phyloP scores from a whole-genome alignment of 2,888 invertebrate genomes.

The Drosophila barbarae region DNA sequence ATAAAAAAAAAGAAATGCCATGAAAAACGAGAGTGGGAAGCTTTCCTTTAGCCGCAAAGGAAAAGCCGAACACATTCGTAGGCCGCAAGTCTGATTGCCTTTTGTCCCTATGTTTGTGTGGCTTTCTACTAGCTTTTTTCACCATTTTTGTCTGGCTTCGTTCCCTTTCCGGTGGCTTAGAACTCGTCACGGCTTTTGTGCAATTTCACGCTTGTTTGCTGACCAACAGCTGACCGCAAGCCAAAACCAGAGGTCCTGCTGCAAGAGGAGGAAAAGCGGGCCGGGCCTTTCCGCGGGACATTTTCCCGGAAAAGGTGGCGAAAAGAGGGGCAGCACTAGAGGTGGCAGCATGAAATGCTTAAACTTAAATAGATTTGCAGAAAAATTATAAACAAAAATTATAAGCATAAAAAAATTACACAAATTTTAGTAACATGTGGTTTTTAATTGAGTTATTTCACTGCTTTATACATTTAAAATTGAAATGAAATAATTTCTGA shows the following conservation, averaged over 20 bases:
- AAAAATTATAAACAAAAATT: not conserved
- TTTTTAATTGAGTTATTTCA: not conserved
- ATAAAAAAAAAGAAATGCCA: not conserved
- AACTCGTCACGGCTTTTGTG: conserved; percentile 59
- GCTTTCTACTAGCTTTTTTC: conserved; percentile 8
- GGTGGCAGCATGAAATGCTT: not conserved
- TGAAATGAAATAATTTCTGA: not conserved
- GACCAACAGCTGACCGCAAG: conserved; percentile 68
- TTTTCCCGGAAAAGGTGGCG: conserved; percentile 4
- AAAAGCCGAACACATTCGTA: conserved; percentile 42
- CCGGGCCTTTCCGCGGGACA: conserved; percentile 5
- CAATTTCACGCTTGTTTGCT: conserved; percentile 72
- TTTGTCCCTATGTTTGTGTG: conserved; percentile 43
- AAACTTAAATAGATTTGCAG: fast-evolving
- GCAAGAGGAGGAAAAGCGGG: conserved; percentile 7
- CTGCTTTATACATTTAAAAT: too few relatives aligned
- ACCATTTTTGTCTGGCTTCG: not conserved
- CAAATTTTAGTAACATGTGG: not conserved
- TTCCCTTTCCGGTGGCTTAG: conserved; percentile 21
- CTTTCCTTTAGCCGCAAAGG: conserved; percentile 15
- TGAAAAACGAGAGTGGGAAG: conserved; percentile 13
- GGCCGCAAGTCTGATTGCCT: conserved; percentile 69
- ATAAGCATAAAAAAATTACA: not conserved
- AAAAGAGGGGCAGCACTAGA: not conserved
- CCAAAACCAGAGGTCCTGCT: conserved; percentile 31